These are phyloP conservation scores for Apodemus sylvaticus DNA, from an alignment of 2,113 vertebrate species.

Conservation along the genomic window DNA sequence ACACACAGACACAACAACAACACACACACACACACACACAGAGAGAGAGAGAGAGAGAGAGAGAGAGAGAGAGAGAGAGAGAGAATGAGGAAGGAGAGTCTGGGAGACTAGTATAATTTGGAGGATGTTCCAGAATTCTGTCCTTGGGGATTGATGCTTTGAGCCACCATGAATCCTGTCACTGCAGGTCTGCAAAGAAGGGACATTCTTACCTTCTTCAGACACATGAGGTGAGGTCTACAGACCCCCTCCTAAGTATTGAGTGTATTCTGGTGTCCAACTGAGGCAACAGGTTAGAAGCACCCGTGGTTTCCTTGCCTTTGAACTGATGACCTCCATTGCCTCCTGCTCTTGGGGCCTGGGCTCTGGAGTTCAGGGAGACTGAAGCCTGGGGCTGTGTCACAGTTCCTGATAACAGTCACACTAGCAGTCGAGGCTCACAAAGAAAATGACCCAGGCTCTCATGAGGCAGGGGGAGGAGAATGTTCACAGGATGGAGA, in stretches of 20 bases:
- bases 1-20: too few species aligned
- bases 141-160: neutral
- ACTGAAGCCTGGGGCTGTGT: neutral
- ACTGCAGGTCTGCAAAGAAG: neutral
- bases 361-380: neutral
- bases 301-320: neutral
- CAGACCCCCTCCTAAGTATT: neutral
- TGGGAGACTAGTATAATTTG: neutral
- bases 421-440: neutral
- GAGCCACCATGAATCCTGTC: neutral
- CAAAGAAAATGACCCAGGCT: neutral
- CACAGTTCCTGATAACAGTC: neutral
- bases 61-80: neutral
- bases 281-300: neutral
- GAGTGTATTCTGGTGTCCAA: neutral
- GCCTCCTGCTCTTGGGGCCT: neutral
- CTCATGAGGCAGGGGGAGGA: neutral
- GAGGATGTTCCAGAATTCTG: neutral
- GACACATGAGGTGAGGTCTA: neutral
- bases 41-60: too few species aligned
- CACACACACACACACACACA: too few species aligned
- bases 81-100: too few species aligned
- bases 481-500: neutral
- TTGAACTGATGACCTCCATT: neutral
- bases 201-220: neutral